Evolutionary conservation across 2,113 vertebrate species (phyloP).

Genomic region (human): GRCh38 chrX:143745001-143745500

Average conservation of each 20-base stretch:
- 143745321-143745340: not conserved
- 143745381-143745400: not conserved
- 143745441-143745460: not conserved
- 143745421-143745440: not conserved
- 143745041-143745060: not conserved
- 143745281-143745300: not conserved
- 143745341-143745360: not conserved
- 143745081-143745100: not conserved
- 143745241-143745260: not conserved
- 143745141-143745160: not conserved
- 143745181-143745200: not conserved
- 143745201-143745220: not conserved
- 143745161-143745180: not conserved
- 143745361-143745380: not conserved
- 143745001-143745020: not conserved
- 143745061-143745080: not conserved
- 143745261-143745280: not conserved
- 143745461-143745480: not conserved
- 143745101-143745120: not conserved
- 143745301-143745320: not conserved
- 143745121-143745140: not conserved
- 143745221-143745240: not conserved
- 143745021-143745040: not conserved
- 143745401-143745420: not conserved
- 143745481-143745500: not conserved